Percentiles rank a stretch among this genome's conserved stretches.
Conservation (phyloP, 2,797 vertebrate species). For the Bovichtus diacanthus region DNA sequence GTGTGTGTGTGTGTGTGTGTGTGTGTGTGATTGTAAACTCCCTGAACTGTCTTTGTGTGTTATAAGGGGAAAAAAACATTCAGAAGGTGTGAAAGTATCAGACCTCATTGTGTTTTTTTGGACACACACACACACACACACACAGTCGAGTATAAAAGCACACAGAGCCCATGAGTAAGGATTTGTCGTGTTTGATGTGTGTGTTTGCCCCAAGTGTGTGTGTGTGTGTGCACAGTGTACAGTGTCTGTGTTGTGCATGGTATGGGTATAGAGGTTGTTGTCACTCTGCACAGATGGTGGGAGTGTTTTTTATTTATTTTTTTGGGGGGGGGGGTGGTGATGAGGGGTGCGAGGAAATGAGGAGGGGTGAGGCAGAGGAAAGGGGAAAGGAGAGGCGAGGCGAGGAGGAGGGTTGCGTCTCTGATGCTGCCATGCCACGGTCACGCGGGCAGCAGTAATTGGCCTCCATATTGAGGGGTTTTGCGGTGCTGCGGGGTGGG, state of each 20-base stretch:
- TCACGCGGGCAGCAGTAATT: conserved; percentile 89
- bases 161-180: conserved; percentile 50
- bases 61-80: conserved; percentile 20
- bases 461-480: conserved; percentile 89
- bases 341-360: conserved; percentile 46
- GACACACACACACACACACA: conserved; percentile 2
- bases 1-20: not conserved
- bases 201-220: conserved; percentile 47
- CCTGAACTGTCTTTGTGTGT: conserved; percentile 38
- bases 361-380: conserved; percentile 16
- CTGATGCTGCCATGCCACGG: conserved; percentile 84
- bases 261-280: conserved; percentile 84
- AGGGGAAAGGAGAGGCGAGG: conserved; percentile 46
- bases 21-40: conserved; percentile 4
- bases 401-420: conserved; percentile 67
- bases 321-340: conserved; percentile 27
- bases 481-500: conserved; percentile 86
- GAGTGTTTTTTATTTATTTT: conserved; percentile 73
- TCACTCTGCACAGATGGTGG: conserved; percentile 88
- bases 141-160: conserved; percentile 17
- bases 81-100: conserved; percentile 37
- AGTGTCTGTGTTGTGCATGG: conserved; percentile 76
- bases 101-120: conserved; percentile 27
- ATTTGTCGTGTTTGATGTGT: conserved; percentile 67
- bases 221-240: conserved; percentile 64